Base-by-base conservation (phyloP, 2,888 invertebrate species). In the Drosophila peninsularis region DNA sequence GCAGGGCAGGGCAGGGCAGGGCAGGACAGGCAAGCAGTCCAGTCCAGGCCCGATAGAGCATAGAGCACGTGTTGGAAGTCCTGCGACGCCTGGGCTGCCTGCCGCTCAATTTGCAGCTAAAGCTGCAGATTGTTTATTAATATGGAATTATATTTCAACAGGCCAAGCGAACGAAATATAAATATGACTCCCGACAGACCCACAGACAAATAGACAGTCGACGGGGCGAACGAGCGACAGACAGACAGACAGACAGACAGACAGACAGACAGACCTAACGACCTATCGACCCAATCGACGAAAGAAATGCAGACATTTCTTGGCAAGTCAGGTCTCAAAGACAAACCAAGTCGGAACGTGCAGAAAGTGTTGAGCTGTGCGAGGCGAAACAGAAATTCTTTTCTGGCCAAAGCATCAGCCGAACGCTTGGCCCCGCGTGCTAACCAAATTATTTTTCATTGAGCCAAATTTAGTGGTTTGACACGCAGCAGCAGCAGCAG, bases 381-480 rank as follows among this genome's bases (percentile, higher is more conserved):
- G 36, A 49, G 44, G 44, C 62, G 55, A 37, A 47, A 60, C 58
- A 53, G 49, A 60, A 76, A 56, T 60, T 39, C 32, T 52, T 45
- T 56, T 47, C 39, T 49, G 49, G 61, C 53, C 65, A n/a, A n/a
- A n/a, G n/a, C n/a, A n/a, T n/a, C n/a, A n/a, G n/a, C n/a, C n/a
- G 11, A 71, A 58, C 68, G 41, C 53, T 65, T 75, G 73, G 68
- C 60, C 41, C 21, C 27, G 34, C 39, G 13, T 66, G 71, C 80
- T 79, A 82, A 80, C 83, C 78, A 78, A 82, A 82, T 85, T 85
- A 82, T 78, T 78, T 77, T 78, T 67, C 72, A 82, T 79, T 65
- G 63, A 72, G 69, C 78, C 62, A 75, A 67, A 70, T 76, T 72
- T 60, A 67, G 74, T 65, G 77, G 74, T 63, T 74, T 54, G 56